Evolutionary conservation across 1,140 invertebrate species (phyloP).

Genomic region (Drosophila ohnishii): DNA sequence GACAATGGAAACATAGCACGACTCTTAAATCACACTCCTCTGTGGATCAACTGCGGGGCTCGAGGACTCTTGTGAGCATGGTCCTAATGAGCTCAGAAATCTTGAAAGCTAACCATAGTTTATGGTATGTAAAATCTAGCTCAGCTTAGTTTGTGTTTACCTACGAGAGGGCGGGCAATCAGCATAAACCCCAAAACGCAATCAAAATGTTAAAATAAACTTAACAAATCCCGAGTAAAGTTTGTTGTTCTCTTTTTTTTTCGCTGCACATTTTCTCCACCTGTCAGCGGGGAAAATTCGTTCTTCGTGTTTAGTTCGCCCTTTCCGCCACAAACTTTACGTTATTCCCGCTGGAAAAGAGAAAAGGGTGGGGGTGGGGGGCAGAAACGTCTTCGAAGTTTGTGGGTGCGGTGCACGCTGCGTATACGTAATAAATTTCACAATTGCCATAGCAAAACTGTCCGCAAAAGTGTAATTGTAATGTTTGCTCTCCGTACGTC

Average conservation of each 20-base stretch:
- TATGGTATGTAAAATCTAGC: conserved; percentile 13
- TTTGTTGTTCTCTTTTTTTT: conserved; percentile 34
- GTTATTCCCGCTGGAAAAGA: background rate
- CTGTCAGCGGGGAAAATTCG: conserved; percentile 48
- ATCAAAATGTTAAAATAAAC: conserved; percentile 49
- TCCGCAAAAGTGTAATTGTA: conserved; percentile 65
- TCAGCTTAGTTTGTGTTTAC: conserved; percentile 19
- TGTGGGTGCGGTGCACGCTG: conserved; percentile 21
- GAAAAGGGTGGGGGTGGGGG: no score
- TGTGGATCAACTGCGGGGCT: background rate
- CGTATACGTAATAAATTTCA: conserved; percentile 62
- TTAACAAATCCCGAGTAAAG: conserved; percentile 45
- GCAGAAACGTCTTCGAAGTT: background rate
- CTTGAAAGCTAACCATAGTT: conserved; percentile 4
- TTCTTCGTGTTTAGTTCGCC: conserved; percentile 26
- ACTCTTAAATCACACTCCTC: conserved; percentile 14
- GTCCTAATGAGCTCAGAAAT: conserved; percentile 28
- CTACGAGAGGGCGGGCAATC: conserved; percentile 35
- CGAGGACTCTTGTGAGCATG: background rate
- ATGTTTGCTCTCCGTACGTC: conserved; percentile 47
- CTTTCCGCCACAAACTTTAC: background rate
- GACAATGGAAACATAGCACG: conserved; percentile 1
- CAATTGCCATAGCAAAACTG: conserved; percentile 53
- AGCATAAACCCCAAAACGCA: conserved; percentile 44
- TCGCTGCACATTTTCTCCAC: conserved; percentile 32